Conservation (phyloP, 2,888 invertebrate genomes). For the Merodon equestris region DNA sequence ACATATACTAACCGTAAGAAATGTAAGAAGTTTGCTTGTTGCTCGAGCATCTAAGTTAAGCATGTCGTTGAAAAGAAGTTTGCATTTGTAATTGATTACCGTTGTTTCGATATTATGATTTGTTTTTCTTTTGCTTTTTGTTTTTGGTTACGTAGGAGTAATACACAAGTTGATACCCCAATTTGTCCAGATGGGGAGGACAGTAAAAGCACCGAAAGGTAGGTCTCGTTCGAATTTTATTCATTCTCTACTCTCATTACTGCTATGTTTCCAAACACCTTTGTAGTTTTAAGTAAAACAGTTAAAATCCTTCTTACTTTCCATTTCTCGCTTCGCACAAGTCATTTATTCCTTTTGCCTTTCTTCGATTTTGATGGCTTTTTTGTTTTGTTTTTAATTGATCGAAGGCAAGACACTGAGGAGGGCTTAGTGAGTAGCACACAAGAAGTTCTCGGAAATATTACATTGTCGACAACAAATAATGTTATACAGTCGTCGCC, state of each 20-base stretch:
- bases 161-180: conserved; percentile 70
- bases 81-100: conserved; percentile 62
- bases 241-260: background rate
- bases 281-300: background rate
- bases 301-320: background rate
- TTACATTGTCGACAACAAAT: conserved; percentile 81
- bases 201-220: conserved; percentile 60
- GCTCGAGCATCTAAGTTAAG: conserved; percentile 41
- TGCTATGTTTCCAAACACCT: background rate
- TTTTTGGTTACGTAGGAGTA: conserved; percentile 66
- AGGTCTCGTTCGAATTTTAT: conserved; percentile 26
- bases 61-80: conserved; percentile 50
- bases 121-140: conserved; percentile 44
- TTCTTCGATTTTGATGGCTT: background rate
- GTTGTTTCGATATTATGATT: conserved; percentile 50
- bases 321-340: background rate
- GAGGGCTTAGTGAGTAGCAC: conserved; percentile 84
- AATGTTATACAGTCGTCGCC: conserved; percentile 78
- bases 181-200: conserved; percentile 58
- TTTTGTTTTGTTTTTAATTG: background rate
- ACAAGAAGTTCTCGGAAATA: conserved; percentile 83
- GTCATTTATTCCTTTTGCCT: conserved; percentile 2
- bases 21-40: conserved; percentile 20
- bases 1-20: no score
- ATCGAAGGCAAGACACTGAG: conserved; percentile 82